These are phyloP conservation scores for Acanthococcus lagerstroemiae DNA, from an alignment of 2,888 invertebrate genomes.

Conservation along the genomic window DNA sequence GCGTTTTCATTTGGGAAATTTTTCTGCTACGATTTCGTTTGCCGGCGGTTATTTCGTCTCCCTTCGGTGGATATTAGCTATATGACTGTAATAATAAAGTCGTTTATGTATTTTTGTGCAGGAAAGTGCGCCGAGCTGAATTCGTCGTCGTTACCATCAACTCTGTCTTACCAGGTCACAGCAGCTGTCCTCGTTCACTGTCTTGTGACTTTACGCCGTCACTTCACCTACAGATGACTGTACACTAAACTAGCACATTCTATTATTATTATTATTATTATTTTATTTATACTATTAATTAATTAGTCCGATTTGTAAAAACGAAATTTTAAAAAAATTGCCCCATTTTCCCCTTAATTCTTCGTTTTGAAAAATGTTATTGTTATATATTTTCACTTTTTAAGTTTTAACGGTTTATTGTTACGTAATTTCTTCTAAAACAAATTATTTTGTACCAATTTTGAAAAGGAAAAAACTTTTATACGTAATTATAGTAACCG, in stretches of 20 bases:
- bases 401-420: conserved; percentile 10
- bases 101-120: no score
- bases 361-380: conserved; percentile 16
- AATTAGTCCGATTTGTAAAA: conserved; percentile 12
- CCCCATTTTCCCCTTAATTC: background rate
- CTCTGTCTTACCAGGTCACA: conserved; percentile 9
- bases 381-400: conserved; percentile 25
- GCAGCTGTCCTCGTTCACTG: conserved; percentile 5
- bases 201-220: background rate
- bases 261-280: no score
- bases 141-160: conserved; percentile 11
- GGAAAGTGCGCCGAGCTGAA: conserved; percentile 26
- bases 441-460: conserved; percentile 22
- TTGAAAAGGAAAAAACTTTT: conserved; percentile 19
- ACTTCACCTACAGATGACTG: conserved; percentile 18
- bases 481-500: conserved; percentile 28
- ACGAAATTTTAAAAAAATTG: background rate
- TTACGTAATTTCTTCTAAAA: background rate
- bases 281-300: no score
- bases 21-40: no score
- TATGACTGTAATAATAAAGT: no score
- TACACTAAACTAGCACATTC: background rate
- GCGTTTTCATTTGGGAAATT: no score
- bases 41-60: no score
- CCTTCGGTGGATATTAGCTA: no score